These are phyloP conservation scores for Coilia nasus DNA, from an alignment of 2,797 vertebrate species.

Conservation along the genomic window DNA sequence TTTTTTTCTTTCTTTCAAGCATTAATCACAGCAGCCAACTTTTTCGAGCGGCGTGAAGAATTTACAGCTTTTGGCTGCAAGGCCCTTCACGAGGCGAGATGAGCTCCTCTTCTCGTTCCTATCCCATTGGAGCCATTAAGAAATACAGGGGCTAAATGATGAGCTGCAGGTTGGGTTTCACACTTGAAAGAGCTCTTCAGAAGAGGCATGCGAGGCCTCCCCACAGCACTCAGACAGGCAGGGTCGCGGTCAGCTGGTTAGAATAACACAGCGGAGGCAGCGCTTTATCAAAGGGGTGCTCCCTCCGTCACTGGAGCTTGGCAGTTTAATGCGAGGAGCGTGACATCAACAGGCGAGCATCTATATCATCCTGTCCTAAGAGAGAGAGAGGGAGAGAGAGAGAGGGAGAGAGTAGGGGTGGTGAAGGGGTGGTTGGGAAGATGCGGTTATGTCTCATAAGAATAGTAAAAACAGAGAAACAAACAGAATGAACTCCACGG, in stretches of 20 bases:
- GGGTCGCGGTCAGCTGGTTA: constrained; percentile 15
- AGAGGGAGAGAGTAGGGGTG: not conserved
- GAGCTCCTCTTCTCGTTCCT: no score
- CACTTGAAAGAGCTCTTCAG: not conserved
- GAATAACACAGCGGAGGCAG: constrained; percentile 1
- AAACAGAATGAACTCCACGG: no score
- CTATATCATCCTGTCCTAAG: constrained; percentile 1
- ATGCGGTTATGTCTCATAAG: no score
- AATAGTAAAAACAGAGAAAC: no score
- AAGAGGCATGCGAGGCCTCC: no score
- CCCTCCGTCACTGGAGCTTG: not conserved
- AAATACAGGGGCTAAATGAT: not conserved
- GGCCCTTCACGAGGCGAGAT: no score
- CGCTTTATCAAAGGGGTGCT: constrained; percentile 15
- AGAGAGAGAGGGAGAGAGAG: not conserved
- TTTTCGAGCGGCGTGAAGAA: no score
- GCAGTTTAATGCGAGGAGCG: not conserved
- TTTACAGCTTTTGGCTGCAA: no score
- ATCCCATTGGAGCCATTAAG: not conserved
- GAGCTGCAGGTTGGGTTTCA: not conserved
- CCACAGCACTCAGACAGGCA: not conserved
- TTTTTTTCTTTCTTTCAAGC: no score
- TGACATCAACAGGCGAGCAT: not conserved
- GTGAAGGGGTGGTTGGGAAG: no score
- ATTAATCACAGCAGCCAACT: no score